phyloP scores from a whole-genome alignment of 2,113 vertebrate genomes.

The Cyprinodon variegatus region DNA sequence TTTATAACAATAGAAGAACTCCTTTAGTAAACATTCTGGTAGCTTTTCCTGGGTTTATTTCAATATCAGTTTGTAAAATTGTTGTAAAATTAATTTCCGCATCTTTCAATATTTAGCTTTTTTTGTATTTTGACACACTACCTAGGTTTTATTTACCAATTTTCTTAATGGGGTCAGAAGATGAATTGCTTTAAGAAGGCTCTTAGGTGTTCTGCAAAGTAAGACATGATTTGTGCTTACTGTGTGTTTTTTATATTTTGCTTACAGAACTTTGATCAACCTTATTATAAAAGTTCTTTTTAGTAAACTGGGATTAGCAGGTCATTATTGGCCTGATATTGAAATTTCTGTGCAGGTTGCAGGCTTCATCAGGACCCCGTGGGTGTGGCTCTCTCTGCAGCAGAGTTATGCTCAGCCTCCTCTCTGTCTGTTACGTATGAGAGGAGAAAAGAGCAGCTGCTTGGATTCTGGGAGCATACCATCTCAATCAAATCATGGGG shows the following conservation, averaged over 20 bases:
- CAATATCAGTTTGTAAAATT: background rate
- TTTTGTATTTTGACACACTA: too few species aligned
- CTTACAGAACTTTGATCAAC: too few species aligned
- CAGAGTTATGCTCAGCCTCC: conserved; percentile 51
- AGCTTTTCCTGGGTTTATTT: background rate
- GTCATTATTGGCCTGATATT: background rate
- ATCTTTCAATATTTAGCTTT: too few species aligned
- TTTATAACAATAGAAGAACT: background rate
- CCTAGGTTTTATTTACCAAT: background rate
- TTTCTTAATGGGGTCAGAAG: background rate
- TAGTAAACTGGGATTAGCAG: background rate
- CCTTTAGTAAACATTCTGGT: background rate
- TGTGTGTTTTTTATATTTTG: too few species aligned
- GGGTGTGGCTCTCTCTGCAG: conserved; percentile 63
- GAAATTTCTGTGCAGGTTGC: background rate
- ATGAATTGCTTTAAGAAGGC: background rate
- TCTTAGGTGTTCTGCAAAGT: too few species aligned
- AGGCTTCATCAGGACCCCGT: conserved; percentile 30
- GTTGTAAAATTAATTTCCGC: too few species aligned
- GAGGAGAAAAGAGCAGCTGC: conserved; percentile 38
- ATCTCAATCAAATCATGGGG: conserved; percentile 56
- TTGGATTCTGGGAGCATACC: conserved; percentile 66
- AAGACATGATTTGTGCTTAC: too few species aligned
- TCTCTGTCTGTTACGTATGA: conserved; percentile 49
- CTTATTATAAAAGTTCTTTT: too few species aligned